Evolutionary conservation across 2,888 invertebrate species (phyloP), one percentile per base, ranked within the genome.

Genomic region (Sabatieria punctata): DNA sequence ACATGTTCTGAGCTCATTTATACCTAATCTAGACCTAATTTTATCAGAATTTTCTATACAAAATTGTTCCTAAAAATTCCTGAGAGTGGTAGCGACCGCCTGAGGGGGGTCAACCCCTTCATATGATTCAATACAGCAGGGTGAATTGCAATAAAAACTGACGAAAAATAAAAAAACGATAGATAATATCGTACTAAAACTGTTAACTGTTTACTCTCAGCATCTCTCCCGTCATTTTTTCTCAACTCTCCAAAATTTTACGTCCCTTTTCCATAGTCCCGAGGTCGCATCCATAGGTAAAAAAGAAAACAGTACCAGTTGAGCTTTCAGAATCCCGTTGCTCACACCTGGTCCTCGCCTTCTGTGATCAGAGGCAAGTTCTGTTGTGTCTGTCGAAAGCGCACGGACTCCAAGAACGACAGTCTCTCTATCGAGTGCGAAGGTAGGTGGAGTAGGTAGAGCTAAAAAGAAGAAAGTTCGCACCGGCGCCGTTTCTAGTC

Each of bases 301-400:
- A n/a, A n/a, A n/a, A n/a, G n/a, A n/a, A n/a, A n/a, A n/a, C n/a
- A n/a, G n/a, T n/a, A n/a, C n/a, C n/a, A n/a, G 88, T 63, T 77
- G 91, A 67, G 88, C 93, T 72, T 71, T 25, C 74, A 86, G 93
- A 95, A 95, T 74, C 97, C 97, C 65, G 93, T 97, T 70, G 91
- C 95, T 67, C 97, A 99, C 74, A 95, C 93, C 75, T 99, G 97
- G 97, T 93, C 95, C 61, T 93, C 93, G 73, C 84, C 84, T 97
- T 79, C 82, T 65, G 84, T 88, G 73, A 88, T 89, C 73, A 95
- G 91, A 72, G 78, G 86, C 71, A 93, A 89, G 76, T 97, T 93
- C 75, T 99, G 97, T 76, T 95, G 91, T 73, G 91, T 97, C 65
- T 99, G 97, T 74, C 82, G 97, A 61, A 95, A 95, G 74, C 78